Evolutionary conservation across 2,113 vertebrate species (phyloP), one percentile per base, ranked within the genome.

Genomic region (Cairina moschata): DNA sequence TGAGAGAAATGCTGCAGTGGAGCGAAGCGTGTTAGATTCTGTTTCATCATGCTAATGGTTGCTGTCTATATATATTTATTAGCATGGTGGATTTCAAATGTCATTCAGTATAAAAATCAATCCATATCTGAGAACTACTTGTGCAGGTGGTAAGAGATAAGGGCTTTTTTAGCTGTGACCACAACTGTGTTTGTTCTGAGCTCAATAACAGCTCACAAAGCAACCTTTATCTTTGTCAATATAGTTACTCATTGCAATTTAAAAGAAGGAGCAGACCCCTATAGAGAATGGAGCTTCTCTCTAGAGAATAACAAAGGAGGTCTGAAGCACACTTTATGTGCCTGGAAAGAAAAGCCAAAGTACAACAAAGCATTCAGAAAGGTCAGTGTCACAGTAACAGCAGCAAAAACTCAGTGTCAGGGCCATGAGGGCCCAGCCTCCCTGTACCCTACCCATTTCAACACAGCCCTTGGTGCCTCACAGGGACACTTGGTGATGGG

Each of bases 401-500:
- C 31, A 68, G 21, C 31, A 68, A n/a, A 34, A 48, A 17, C 16
- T 69, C 50, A 17, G 23, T 20, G 17, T 48, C 31, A n/a, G 67
- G 31, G 34, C 60, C 15, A 11, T 54, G 50, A 48, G 29, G 23
- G 7, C 14, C 25, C 68, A 18, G 7, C 28, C 11, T 82, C 3
- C 4, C 14, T 22, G 34, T 23, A 55, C 4, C 21, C 8, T 79
- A 31, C 11, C 46, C 21, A 7, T 11, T 83, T 68, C 90, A 86
- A 34, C 11, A 29, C 22, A 68, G 12, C 6, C 8, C 8, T 11
- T 26, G 6, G 5, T 31, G 22, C 25, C 69, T 66, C 20, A 63
- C 8, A 20, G 1, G 6, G 26, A 38, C 12, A 59, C 6, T 13
- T 2, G 7, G 8, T 34, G 10, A 0, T 1, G 5, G 21, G 6